These are phyloP conservation scores for Xiphophorus birchmanni DNA, from an alignment of 2,797 vertebrate genomes.

Conservation along the genomic window DNA sequence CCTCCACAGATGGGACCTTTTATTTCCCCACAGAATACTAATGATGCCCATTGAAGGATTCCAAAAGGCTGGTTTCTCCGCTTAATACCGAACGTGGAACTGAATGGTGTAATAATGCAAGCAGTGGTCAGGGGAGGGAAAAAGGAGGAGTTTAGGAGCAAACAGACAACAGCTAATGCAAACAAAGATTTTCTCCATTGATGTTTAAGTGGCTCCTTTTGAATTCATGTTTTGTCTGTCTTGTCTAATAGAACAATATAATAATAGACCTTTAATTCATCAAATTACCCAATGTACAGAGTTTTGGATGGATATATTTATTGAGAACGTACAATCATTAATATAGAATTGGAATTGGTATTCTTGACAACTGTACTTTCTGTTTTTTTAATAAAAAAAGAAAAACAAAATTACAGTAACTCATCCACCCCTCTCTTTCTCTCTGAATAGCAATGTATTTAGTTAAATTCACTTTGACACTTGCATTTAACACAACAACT, in stretches of 20 bases:
- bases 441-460: not conserved
- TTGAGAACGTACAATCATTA: not conserved
- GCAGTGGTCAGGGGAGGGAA: constrained; percentile 57
- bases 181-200: constrained; percentile 48
- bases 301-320: not conserved
- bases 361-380: not conserved
- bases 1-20: constrained; percentile 82
- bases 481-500: not conserved
- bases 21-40: constrained; percentile 82
- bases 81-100: constrained; percentile 50
- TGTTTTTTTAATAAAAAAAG: not conserved
- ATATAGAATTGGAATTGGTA: not conserved
- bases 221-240: constrained; percentile 21
- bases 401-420: not conserved
- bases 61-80: constrained; percentile 68
- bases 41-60: constrained; percentile 79
- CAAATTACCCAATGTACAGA: not conserved
- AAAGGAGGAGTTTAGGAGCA: constrained; percentile 43
- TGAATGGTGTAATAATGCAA: constrained; percentile 73
- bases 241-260: constrained; percentile 3
- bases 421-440: not conserved
- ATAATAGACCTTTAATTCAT: not conserved
- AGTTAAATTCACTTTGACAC: not conserved
- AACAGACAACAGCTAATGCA: constrained; percentile 58
- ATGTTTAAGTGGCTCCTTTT: constrained; percentile 51